Evolutionary conservation across 2,797 vertebrate species (phyloP).

Genomic region (Iguana delicatissima): DNA sequence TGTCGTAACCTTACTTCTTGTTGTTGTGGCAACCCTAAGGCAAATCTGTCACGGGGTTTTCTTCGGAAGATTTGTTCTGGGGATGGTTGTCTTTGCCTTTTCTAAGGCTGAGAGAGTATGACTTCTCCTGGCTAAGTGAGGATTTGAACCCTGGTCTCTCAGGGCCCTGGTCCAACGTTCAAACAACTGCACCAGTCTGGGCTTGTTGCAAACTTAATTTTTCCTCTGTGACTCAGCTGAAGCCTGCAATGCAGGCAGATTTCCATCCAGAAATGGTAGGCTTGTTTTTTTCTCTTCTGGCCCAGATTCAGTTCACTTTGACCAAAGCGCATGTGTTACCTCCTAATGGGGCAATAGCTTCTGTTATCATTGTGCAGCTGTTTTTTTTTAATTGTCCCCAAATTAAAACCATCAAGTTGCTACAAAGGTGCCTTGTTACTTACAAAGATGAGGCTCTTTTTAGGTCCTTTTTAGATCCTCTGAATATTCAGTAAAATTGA

Average conservation of each 20-base stretch:
- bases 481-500: conserved; percentile 23
- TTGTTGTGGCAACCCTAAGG: too few relatives aligned
- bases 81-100: too few relatives aligned
- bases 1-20: too few relatives aligned
- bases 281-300: neutral
- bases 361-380: neutral
- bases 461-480: neutral
- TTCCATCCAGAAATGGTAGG: too few relatives aligned
- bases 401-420: neutral
- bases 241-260: neutral
- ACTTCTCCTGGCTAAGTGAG: too few relatives aligned
- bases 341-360: neutral
- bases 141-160: too few relatives aligned
- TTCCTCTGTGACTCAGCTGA: neutral
- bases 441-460: neutral
- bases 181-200: too few relatives aligned
- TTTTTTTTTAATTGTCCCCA: neutral
- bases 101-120: too few relatives aligned
- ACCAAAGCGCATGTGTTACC: neutral
- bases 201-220: neutral
- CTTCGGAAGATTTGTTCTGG: too few relatives aligned
- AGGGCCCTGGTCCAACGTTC: too few relatives aligned
- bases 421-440: neutral
- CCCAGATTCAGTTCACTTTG: neutral
- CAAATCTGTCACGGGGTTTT: too few relatives aligned